Percentiles rank a stretch among this genome's conserved stretches.
These are phyloP conservation scores for Fratercula arctica DNA, from an alignment of 2,797 vertebrate species.

Conservation along the genomic window DNA sequence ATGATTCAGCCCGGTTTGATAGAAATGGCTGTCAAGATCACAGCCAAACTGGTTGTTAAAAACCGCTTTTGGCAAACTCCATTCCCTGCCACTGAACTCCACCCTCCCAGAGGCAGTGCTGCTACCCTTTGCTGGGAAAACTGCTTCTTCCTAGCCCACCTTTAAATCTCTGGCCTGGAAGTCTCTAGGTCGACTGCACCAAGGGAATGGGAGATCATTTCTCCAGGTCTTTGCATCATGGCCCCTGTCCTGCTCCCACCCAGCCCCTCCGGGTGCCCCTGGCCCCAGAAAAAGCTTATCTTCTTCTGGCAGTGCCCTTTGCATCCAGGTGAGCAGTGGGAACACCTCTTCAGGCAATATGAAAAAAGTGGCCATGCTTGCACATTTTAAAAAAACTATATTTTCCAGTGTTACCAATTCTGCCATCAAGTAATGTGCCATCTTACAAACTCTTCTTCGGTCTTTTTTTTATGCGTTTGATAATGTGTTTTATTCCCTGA, in stretches of 20 bases:
- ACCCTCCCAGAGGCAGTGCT: not conserved
- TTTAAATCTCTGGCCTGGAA: not conserved
- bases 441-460: not conserved
- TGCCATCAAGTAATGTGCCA: not conserved
- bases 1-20: not conserved
- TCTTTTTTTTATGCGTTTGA: not conserved
- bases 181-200: not conserved
- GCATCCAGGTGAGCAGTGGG: not conserved
- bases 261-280: not conserved
- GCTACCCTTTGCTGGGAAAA: not conserved
- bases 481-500: not conserved
- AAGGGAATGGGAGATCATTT: not conserved
- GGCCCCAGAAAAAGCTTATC: not conserved
- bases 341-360: not conserved
- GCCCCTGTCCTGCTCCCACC: not conserved
- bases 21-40: conserved; percentile 23
- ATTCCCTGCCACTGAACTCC: not conserved
- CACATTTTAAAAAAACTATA: not conserved
- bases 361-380: not conserved
- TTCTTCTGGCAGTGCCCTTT: not conserved
- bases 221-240: accelerated
- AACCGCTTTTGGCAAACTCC: not conserved
- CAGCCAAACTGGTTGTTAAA: conserved; percentile 31
- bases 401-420: not conserved
- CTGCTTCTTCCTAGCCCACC: not conserved